Conservation (phyloP, 2,888 invertebrate genomes). For the Mesoligia furuncula region DNA sequence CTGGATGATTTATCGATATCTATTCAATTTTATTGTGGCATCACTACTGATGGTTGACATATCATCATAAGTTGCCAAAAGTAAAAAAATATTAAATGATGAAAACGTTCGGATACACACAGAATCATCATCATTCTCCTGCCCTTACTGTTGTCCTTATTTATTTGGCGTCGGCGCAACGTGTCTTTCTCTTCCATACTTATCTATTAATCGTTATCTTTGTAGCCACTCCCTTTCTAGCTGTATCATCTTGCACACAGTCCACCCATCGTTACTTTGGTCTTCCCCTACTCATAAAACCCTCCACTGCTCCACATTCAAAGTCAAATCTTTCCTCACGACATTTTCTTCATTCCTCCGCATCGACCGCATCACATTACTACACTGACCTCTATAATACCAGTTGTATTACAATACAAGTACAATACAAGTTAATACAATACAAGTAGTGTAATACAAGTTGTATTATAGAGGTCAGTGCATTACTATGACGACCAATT, state of each 20-base stretch:
- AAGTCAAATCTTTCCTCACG: neutral
- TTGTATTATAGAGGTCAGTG: too few species aligned
- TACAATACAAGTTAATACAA: too few species aligned
- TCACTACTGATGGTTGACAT: constrained; percentile 27
- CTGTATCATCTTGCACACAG: neutral
- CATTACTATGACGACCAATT: neutral
- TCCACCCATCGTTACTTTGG: neutral
- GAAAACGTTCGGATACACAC: constrained; percentile 46
- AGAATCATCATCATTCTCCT: neutral
- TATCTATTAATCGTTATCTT: neutral
- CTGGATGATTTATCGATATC: constrained; percentile 2
- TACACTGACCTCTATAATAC: too few species aligned
- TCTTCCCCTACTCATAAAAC: neutral
- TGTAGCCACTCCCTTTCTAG: neutral
- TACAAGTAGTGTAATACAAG: too few species aligned
- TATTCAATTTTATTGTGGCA: fast-evolving
- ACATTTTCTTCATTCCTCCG: neutral
- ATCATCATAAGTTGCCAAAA: constrained; percentile 6
- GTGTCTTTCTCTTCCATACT: neutral
- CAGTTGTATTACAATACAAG: too few species aligned
- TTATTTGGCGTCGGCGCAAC: neutral
- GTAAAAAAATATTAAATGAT: neutral
- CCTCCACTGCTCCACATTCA: neutral
- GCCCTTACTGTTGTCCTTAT: neutral
- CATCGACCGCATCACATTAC: neutral